These are phyloP conservation scores for Thermophis baileyi DNA, from an alignment of 2,113 vertebrate genomes.

Conservation along the genomic window DNA sequence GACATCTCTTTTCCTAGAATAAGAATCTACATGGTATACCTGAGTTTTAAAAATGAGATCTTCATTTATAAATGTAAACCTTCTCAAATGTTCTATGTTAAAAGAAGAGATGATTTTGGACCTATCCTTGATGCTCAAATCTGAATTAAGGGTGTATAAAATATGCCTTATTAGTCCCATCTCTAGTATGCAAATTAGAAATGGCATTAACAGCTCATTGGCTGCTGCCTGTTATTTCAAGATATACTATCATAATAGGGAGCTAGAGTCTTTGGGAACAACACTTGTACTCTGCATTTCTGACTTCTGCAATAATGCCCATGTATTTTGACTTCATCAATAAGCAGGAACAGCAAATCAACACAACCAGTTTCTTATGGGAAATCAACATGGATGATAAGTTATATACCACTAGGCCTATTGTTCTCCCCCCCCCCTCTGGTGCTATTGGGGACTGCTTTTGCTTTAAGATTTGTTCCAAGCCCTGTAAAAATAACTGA, in stretches of 20 bases:
- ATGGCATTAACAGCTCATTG: background rate
- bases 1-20: background rate
- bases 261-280: background rate
- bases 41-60: background rate
- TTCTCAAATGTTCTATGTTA: background rate
- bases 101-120: background rate
- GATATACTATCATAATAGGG: background rate
- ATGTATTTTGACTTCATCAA: conserved; percentile 1
- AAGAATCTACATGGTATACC: background rate
- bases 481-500: background rate
- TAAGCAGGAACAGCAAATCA: background rate
- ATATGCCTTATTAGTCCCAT: background rate
- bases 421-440: background rate
- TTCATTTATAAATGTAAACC: background rate
- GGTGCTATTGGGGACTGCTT: background rate
- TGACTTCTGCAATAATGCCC: background rate
- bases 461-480: background rate
- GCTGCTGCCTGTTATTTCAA: conserved; percentile 3
- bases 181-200: conserved; percentile 10
- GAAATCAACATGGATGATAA: background rate
- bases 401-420: background rate
- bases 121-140: background rate
- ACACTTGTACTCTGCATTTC: background rate
- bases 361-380: background rate
- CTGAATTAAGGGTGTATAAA: background rate